Conservation (phyloP, 2,797 vertebrate genomes). For the Sibirionetta formosa region DNA sequence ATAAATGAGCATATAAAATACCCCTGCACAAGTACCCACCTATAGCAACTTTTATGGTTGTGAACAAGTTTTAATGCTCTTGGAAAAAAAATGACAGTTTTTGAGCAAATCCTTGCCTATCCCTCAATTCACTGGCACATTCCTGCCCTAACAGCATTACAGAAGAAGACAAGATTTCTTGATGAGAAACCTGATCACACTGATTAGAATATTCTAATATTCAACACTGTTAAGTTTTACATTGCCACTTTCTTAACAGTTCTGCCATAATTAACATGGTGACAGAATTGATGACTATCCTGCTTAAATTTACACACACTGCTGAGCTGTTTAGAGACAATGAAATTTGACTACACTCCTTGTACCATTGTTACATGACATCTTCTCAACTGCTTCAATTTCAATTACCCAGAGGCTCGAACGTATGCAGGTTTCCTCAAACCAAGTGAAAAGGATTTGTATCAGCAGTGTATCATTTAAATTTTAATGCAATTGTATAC, state of each 20-base stretch:
- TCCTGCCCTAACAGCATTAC: background rate
- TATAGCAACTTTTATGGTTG: background rate
- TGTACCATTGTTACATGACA: background rate
- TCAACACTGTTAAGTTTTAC: background rate
- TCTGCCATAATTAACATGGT: background rate
- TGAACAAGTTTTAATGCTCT: background rate
- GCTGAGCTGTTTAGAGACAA: conserved; percentile 1
- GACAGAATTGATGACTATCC: background rate
- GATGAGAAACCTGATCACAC: background rate
- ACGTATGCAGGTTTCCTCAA: conserved; percentile 13
- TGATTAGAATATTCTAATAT: background rate
- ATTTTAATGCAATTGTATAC: conserved; percentile 25
- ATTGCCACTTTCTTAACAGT: background rate
- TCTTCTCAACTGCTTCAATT: conserved; percentile 4
- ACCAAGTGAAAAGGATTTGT: background rate
- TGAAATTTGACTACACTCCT: conserved; percentile 15
- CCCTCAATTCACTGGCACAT: background rate
- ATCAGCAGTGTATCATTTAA: background rate
- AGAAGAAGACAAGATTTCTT: background rate
- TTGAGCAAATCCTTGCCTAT: background rate
- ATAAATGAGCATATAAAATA: background rate
- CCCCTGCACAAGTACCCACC: background rate
- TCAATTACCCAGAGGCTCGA: background rate
- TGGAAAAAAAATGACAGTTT: background rate
- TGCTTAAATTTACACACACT: background rate